Base-by-base conservation (phyloP, 1,140 invertebrate species). In the Pentalonia nigronervosa region DNA sequence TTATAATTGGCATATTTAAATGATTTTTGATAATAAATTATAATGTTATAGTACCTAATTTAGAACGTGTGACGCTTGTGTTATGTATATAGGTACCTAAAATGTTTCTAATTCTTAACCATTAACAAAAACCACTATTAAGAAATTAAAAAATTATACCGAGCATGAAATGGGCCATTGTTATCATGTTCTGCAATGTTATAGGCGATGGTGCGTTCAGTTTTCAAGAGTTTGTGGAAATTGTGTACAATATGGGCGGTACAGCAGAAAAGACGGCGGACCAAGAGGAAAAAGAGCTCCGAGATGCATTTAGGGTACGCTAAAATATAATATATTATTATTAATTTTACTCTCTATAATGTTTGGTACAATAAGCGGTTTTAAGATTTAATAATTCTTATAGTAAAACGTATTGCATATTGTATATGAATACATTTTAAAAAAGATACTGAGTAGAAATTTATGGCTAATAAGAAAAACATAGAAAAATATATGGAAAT, bases 151-250 rank as follows among this genome's bases (percentile, higher is more conserved):
- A 34, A n/a, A n/a, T 76, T n/a, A 17, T n/a, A 76, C 0, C 25
- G 3, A 36, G 30, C 14, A 41, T 45, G 23, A 86, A 36, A 36
- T 36, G 20, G 17, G 14, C 7, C 30, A 67, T 11, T 30, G 2
- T 67, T 67, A 67, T 30, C 30, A 7, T 76, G 60, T 76, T 84
- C 23, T 21, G 4, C 17, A 9, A 30, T 56, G 34, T 89, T 90
- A 21, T 53, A 97, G 98, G 98, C 93, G 98, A 98, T 95, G 98
- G 98, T 36, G 98, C 98, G 92, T 98, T 98, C 81, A 98, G 97
- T 94, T 98, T 99, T 94, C 98, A 98, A 94, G 98, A 99, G 95
- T 99, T 99, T 94, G 98, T 98, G 7, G 97, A 98, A 95, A 98
- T 99, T 56, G 97, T 98, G 83, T 98, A 97, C 94, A 98, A 98